phyloP scores from a whole-genome alignment of 2,113 vertebrate genomes.

The Nanger granti region DNA sequence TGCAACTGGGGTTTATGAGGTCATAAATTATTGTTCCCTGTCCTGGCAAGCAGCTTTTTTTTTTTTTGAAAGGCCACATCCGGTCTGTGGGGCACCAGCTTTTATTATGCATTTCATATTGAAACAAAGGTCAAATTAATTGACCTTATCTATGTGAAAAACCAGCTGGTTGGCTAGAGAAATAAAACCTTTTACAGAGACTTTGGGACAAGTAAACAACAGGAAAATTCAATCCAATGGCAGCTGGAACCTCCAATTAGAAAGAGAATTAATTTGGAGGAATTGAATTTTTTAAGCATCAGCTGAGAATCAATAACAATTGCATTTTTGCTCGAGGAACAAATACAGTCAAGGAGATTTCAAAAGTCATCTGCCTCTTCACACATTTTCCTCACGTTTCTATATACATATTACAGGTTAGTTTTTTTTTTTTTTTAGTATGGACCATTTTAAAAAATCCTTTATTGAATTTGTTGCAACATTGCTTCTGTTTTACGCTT shows the following conservation, averaged over 20 bases:
- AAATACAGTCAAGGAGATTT: neutral
- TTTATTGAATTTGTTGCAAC: neutral
- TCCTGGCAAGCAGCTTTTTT: conserved; percentile 40
- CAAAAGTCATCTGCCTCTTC: neutral
- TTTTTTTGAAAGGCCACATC: conserved; percentile 66
- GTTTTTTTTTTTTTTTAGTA: neutral
- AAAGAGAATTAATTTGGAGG: neutral
- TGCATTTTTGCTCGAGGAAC: neutral
- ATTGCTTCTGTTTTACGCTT: neutral
- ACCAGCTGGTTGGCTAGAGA: conserved; percentile 43
- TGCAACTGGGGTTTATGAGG: conserved; percentile 62
- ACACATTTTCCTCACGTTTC: neutral
- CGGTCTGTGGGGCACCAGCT: conserved; percentile 64
- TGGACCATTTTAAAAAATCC: neutral
- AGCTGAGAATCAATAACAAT: neutral
- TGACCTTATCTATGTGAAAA: conserved; percentile 66
- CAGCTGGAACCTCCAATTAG: conserved; percentile 23
- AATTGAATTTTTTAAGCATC: neutral
- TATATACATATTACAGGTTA: too few species aligned
- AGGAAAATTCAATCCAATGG: conserved; percentile 18
- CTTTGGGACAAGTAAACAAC: conserved; percentile 45
- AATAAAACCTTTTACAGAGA: conserved; percentile 41
- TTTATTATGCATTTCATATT: conserved; percentile 73
- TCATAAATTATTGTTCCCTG: conserved; percentile 68
- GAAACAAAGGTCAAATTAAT: conserved; percentile 74